Conservation (phyloP, 1,140 invertebrate genomes). For the Wasmannia auropunctata region DNA sequence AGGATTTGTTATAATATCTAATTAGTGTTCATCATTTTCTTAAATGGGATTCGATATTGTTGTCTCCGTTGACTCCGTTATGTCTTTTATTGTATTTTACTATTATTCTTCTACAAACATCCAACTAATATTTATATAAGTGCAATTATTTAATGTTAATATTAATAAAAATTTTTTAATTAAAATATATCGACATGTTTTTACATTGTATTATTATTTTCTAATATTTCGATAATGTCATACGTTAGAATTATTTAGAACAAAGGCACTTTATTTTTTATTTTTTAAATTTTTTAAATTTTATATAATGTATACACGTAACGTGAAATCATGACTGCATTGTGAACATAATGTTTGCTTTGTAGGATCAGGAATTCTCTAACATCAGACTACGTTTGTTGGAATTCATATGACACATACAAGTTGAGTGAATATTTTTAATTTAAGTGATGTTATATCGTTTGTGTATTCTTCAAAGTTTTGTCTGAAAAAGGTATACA, state of each 20-base stretch:
- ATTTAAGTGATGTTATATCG: neutral
- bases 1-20: slow-evolving; percentile 39
- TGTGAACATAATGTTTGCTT: slow-evolving; percentile 49
- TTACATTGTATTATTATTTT: neutral
- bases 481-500: neutral
- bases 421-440: neutral
- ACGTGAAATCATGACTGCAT: slow-evolving; percentile 16
- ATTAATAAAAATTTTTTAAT: neutral
- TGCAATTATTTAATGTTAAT: neutral
- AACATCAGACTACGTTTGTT: slow-evolving; percentile 20
- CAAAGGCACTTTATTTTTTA: slow-evolving; percentile 42
- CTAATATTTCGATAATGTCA: slow-evolving; percentile 10
- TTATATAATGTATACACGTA: neutral
- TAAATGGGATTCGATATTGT: slow-evolving; percentile 18
- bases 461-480: neutral
- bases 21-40: slow-evolving; percentile 31
- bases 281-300: no score
- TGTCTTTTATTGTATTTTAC: neutral
- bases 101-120: neutral
- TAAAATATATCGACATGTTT: neutral
- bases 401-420: slow-evolving; percentile 40
- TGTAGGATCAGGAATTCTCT: slow-evolving; percentile 56
- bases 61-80: neutral
- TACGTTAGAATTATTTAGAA: slow-evolving; percentile 55
- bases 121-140: neutral